phyloP scores from a whole-genome alignment of 2,113 vertebrate species.

The Spea bombifrons region DNA sequence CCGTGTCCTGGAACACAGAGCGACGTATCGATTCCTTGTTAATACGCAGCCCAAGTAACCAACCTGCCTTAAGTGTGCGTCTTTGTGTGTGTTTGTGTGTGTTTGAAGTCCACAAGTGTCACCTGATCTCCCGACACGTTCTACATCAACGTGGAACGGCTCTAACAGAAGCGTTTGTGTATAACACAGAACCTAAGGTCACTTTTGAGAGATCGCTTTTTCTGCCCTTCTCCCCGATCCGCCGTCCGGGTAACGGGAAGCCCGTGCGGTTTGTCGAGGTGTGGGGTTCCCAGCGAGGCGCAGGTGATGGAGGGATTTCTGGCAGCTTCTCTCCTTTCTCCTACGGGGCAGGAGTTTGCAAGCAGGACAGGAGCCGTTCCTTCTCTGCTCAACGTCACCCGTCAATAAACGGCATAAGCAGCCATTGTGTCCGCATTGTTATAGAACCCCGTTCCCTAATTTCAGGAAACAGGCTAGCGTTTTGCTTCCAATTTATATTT shows the following conservation, averaged over 20 bases:
- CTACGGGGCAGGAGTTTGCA: constrained; percentile 14
- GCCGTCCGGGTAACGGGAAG: neutral
- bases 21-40: no score
- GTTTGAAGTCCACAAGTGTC: neutral
- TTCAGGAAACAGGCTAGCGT: constrained; percentile 46
- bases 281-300: neutral
- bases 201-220: neutral
- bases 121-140: neutral
- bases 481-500: constrained; percentile 38
- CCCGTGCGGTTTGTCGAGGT: neutral
- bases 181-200: neutral
- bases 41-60: no score
- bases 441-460: constrained; percentile 41
- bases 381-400: constrained; percentile 32
- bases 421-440: constrained; percentile 26
- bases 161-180: neutral
- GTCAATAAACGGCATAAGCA: neutral
- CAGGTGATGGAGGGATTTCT: constrained; percentile 16
- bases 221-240: neutral
- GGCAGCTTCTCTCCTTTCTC: constrained; percentile 11
- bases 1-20: no score
- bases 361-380: neutral
- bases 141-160: constrained; percentile 9
- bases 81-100: no score
- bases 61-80: no score